These are phyloP conservation scores for cat (Felis catus) DNA, from an alignment of 2,113 vertebrate species.

Conservation along the genomic window DNA sequence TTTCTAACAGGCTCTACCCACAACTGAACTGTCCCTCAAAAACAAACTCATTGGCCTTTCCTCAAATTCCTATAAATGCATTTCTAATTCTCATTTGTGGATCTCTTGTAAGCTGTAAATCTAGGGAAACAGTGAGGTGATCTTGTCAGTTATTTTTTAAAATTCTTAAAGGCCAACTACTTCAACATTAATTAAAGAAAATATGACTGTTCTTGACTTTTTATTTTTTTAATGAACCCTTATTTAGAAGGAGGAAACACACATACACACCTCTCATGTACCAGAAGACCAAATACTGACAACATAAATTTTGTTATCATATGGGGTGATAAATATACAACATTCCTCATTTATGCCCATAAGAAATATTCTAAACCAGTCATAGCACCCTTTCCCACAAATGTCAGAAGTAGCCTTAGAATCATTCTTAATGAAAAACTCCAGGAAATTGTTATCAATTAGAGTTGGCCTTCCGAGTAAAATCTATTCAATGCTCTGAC, in stretches of 20 bases:
- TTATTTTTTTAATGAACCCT: neutral
- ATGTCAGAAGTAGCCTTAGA: neutral
- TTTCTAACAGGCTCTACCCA: neutral
- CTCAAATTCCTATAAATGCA: neutral
- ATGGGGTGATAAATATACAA: neutral
- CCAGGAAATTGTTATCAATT: neutral
- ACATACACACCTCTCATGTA: neutral
- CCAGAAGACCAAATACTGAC: neutral
- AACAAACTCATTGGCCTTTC: neutral
- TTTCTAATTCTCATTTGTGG: neutral
- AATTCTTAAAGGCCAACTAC: neutral
- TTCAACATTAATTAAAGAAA: slow-evolving; percentile 18
- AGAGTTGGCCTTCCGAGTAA: neutral
- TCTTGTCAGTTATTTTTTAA: neutral
- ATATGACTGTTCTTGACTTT: neutral
- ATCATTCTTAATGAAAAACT: neutral
- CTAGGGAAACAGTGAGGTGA: neutral
- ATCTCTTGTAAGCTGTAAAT: neutral
- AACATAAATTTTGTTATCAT: neutral
- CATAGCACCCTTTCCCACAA: neutral
- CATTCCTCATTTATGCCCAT: neutral
- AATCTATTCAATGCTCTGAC: neutral
- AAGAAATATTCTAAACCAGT: neutral
- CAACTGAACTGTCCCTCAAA: neutral
- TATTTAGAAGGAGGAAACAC: neutral